Conservation (phyloP, 2,888 invertebrate genomes). For the Bembecia ichneumoniformis region DNA sequence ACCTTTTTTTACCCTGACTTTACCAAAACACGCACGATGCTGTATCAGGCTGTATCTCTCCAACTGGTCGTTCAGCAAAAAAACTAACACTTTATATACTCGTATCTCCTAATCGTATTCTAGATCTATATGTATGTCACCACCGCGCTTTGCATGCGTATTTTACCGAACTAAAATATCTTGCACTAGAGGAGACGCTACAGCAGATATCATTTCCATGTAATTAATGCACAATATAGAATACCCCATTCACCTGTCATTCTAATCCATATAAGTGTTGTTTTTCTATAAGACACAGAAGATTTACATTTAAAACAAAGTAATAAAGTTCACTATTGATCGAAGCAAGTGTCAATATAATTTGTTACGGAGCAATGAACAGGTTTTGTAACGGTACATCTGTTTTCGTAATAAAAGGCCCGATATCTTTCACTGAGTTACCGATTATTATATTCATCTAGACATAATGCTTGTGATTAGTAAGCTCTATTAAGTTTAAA, state of each 20-base stretch:
- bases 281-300: constrained; percentile 6
- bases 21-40: no score
- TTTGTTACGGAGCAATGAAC: constrained; percentile 20
- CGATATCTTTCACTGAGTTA: constrained; percentile 48
- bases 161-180: no score
- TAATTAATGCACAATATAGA: no score
- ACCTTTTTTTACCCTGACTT: no score
- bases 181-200: no score
- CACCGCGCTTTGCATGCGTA: no score
- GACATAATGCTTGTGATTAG: constrained; percentile 62
- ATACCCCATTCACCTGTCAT: constrained; percentile 45
- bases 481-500: constrained; percentile 62
- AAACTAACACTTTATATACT: no score
- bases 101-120: no score
- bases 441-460: constrained; percentile 59
- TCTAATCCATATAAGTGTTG: constrained; percentile 20
- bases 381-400: constrained; percentile 52
- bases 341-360: background rate
- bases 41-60: no score
- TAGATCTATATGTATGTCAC: no score
- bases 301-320: constrained; percentile 14
- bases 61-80: no score
- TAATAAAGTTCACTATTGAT: constrained; percentile 20
- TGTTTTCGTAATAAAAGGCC: constrained; percentile 55
- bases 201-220: constrained; percentile 9